Evolutionary conservation across 2,797 vertebrate species (phyloP).

Genomic region (Helostoma temminkii): DNA sequence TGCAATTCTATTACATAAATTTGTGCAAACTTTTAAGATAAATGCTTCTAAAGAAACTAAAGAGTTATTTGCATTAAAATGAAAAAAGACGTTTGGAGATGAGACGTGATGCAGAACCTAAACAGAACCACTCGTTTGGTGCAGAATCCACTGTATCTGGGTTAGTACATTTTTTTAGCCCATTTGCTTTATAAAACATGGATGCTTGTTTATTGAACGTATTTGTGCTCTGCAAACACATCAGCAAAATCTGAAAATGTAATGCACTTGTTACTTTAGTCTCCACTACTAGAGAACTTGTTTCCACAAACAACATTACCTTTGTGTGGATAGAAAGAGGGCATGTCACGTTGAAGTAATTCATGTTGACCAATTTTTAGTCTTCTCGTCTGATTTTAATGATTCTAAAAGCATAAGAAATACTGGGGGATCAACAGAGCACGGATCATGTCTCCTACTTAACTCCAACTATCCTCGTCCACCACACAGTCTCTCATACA

Average conservation of each 20-base stretch:
- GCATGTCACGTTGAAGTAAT: slow-evolving; percentile 1
- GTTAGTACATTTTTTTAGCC: slow-evolving; percentile 4
- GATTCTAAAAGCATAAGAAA: neutral
- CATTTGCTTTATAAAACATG: slow-evolving; percentile 16
- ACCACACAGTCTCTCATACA: slow-evolving; percentile 23
- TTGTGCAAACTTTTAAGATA: too few relatives aligned
- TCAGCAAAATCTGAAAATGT: slow-evolving; percentile 18
- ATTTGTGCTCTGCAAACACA: neutral
- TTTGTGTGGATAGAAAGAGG: neutral
- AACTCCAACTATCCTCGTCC: slow-evolving; percentile 21
- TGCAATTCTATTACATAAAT: too few relatives aligned
- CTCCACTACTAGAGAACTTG: neutral
- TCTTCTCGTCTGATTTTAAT: neutral
- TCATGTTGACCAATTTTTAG: neutral
- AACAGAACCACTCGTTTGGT: too few relatives aligned
- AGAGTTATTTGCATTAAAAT: too few relatives aligned
- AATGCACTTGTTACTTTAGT: neutral
- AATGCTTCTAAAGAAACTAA: too few relatives aligned
- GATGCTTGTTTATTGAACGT: slow-evolving; percentile 9
- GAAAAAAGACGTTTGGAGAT: too few relatives aligned
- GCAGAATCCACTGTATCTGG: neutral
- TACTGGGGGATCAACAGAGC: neutral
- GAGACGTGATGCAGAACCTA: too few relatives aligned
- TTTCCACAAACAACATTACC: neutral
- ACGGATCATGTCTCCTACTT: slow-evolving; percentile 8